Evolutionary conservation across 2,797 vertebrate species (phyloP), one percentile per base, ranked within the genome.

Genomic region (Knipowitschia caucasica): DNA sequence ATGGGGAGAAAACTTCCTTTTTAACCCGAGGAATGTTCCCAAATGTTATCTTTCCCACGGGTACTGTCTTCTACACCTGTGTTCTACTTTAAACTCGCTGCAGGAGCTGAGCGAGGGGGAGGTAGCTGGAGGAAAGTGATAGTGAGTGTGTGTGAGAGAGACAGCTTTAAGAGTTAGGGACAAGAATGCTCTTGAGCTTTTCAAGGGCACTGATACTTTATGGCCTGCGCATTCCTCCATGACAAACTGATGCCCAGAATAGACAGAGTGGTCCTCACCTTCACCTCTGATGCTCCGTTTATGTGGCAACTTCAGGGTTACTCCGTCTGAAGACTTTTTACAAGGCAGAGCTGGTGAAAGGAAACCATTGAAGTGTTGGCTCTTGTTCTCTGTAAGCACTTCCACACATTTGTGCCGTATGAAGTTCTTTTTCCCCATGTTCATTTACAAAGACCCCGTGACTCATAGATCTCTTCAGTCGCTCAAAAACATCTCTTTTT

Each of bases 161-260:
- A 75, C 63, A 75, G 67, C 75, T 75, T 75, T 76, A 76, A 68
- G 73, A 75, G 78, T 70, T 73, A 72, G 77, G 75, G 64, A 83
- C 71, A 69, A 78, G 73, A 76, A 77, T 64, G 74, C 79, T 81
- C 66, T 76, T 73, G 40, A 75, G 73, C 68, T 86, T 83, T 77
- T 88, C 77, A 82, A 88, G 83, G 85, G 82, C 81, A 85, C 60
- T 2, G 69, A 77, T 78, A 72, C 80, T 89, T 88, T 84, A 89
- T 79, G 75, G 78, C 68, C 69, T 62, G 78, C 69, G 72, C 86
- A 80, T 88, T 85, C 81, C 80, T 80, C 64, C 74, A 68, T 85
- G 80, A 83, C 83, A 85, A 67, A 68, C 74, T 70, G 70, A 81
- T 83, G 67, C 78, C 79, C 74, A 80, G 74, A 89, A 83, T 81